phyloP scores from a whole-genome alignment of 2,888 invertebrate genomes.

The Noctua janthina region DNA sequence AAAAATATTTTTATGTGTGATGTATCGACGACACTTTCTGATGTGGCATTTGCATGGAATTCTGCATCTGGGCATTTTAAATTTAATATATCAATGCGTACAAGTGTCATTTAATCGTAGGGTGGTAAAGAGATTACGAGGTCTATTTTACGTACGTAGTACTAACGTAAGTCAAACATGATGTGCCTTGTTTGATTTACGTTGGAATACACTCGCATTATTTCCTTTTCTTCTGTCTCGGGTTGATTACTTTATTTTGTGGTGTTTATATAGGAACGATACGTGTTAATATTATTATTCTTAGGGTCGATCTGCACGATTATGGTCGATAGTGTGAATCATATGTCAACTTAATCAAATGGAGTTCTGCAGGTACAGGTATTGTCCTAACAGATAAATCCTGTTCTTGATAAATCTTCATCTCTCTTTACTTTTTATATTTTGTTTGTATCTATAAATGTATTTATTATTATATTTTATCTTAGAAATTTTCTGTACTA shows the following conservation, averaged over 20 bases:
- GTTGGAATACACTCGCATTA: neutral
- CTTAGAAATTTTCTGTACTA: too few relatives aligned
- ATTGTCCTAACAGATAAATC: too few relatives aligned
- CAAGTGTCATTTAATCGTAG: neutral
- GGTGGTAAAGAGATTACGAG: neutral
- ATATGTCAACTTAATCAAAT: neutral
- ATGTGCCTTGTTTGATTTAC: neutral
- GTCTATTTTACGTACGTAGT: neutral
- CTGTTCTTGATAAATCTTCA: too few relatives aligned
- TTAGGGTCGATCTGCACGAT: neutral
- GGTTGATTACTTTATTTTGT: constrained; percentile 32
- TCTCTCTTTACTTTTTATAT: too few relatives aligned
- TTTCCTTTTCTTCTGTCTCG: neutral
- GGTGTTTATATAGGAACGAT: constrained; percentile 17
- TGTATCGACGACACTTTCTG: too few relatives aligned
- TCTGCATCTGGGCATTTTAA: too few relatives aligned
- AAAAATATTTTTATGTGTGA: too few relatives aligned
- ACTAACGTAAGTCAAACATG: neutral
- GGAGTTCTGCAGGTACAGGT: neutral
- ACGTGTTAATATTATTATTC: constrained; percentile 15
- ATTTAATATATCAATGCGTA: too few relatives aligned
- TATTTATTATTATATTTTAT: too few relatives aligned
- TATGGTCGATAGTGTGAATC: neutral
- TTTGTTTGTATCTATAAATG: too few relatives aligned
- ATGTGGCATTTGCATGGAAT: too few relatives aligned